phyloP scores from a whole-genome alignment of 2,888 invertebrate species.

The Stegophylla sp. region DNA sequence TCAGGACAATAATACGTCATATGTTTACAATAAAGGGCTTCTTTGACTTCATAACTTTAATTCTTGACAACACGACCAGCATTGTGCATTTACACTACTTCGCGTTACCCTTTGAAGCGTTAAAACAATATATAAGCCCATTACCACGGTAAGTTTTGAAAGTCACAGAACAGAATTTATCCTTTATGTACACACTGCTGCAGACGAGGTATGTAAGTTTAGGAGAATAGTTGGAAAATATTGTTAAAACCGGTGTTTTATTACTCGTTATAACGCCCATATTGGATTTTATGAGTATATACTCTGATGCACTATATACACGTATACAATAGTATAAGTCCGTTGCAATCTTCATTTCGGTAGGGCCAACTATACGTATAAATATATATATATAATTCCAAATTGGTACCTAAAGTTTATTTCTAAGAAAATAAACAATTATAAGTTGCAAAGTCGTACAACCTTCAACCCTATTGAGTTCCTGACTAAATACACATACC shows the following conservation, averaged over 20 bases:
- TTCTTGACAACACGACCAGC: constrained; percentile 3
- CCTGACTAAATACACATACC: constrained; percentile 29
- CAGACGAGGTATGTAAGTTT: constrained; percentile 8
- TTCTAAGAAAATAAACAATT: constrained; percentile 47
- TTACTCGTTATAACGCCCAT: not conserved
- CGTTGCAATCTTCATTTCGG: too few relatives aligned
- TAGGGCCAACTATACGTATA: too few relatives aligned
- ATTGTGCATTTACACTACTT: constrained; percentile 40
- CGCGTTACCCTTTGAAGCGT: constrained; percentile 17
- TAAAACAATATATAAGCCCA: constrained; percentile 30
- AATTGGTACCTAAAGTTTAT: too few relatives aligned
- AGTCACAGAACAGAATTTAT: constrained; percentile 23
- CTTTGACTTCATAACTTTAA: constrained; percentile 33
- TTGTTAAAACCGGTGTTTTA: constrained; percentile 5
- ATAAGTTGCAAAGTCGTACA: constrained; percentile 29
- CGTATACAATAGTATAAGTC: too few relatives aligned
- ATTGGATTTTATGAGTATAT: too few relatives aligned
- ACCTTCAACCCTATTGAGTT: constrained; percentile 17
- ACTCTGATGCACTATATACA: too few relatives aligned
- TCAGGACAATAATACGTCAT: not conserved
- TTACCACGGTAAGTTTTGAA: constrained; percentile 29
- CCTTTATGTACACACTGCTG: constrained; percentile 21
- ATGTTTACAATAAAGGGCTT: not conserved
- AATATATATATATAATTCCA: too few relatives aligned
- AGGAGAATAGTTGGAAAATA: not conserved